Percentiles rank a stretch among this genome's conserved stretches.
Evolutionary conservation across 2,797 vertebrate species (phyloP).

Genomic region (Vipera latastei): DNA sequence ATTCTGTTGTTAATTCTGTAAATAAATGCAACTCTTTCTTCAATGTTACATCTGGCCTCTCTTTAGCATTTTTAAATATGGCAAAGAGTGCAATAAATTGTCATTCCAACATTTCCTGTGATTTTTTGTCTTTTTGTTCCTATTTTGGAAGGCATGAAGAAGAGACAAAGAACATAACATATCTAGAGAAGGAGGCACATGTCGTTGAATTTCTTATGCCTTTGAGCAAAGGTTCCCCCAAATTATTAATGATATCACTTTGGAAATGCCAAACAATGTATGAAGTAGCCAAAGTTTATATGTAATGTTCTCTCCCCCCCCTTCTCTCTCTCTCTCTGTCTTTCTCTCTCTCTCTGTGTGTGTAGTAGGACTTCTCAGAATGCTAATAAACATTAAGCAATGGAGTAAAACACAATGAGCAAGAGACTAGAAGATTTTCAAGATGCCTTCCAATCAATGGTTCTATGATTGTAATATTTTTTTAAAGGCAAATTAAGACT

Average conservation of each 20-base stretch:
- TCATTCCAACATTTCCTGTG: not conserved
- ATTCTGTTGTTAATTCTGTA: not conserved
- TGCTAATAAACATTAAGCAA: not conserved
- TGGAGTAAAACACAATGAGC: not conserved
- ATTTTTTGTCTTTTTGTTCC: conserved; percentile 6
- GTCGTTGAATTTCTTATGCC: conserved; percentile 30
- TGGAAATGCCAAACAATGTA: conserved; percentile 32
- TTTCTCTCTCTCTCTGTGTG: not conserved
- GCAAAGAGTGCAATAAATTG: not conserved
- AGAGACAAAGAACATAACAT: conserved; percentile 18
- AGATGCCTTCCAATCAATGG: not conserved
- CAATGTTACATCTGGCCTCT: not conserved
- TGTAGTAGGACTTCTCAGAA: not conserved
- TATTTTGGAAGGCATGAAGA: not conserved
- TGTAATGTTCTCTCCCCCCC: not conserved
- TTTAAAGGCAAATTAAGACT: not conserved
- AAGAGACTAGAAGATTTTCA: not conserved
- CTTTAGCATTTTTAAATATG: not conserved
- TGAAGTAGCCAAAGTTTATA: conserved; percentile 20
- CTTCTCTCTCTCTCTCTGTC: too few relatives aligned
- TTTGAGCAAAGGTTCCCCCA: conserved; percentile 14
- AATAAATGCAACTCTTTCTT: not conserved
- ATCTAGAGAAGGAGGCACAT: conserved; percentile 24
- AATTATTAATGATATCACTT: conserved; percentile 27
- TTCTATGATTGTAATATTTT: not conserved